Conservation (phyloP, 92 coral and sea anemone species). For the Epizoanthus scotinus region DNA sequence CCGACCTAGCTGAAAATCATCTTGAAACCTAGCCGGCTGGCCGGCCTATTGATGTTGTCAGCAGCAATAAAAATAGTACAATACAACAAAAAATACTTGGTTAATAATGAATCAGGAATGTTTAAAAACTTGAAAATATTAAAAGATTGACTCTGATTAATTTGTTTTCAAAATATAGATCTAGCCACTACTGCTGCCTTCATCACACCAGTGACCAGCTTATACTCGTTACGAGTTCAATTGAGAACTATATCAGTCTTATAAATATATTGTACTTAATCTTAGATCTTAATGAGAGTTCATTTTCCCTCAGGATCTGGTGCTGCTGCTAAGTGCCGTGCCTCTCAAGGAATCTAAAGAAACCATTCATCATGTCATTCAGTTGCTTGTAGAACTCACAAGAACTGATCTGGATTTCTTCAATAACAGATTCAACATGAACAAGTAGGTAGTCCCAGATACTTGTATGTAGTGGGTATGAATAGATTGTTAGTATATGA, state of each 20-base stretch:
- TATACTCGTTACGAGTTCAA: no score
- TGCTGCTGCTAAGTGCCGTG: slow-evolving; percentile 60
- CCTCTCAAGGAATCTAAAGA: slow-evolving; percentile 89
- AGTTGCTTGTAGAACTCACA: slow-evolving; percentile 75
- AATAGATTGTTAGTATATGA: no score
- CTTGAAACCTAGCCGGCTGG: no score
- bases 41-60: no score
- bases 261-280: no score
- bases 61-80: no score
- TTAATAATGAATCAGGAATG: no score
- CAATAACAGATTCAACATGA: slow-evolving; percentile 25
- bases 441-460: slow-evolving; percentile 11
- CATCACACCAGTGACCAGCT: no score
- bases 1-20: no score
- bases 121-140: no score
- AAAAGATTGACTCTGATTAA: neutral
- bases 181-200: neutral
- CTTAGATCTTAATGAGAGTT: neutral
- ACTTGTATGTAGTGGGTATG: neutral
- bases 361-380: slow-evolving; percentile 73
- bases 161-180: neutral
- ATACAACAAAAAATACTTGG: no score
- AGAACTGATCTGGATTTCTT: slow-evolving; percentile 64
- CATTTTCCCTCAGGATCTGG: slow-evolving; percentile 65
- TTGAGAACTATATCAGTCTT: no score